A percentile compares a stretch with the other conserved stretches of the same genome.
Evolutionary conservation across 2,113 vertebrate species (phyloP).

Genomic region (Catharus fuscescens): DNA sequence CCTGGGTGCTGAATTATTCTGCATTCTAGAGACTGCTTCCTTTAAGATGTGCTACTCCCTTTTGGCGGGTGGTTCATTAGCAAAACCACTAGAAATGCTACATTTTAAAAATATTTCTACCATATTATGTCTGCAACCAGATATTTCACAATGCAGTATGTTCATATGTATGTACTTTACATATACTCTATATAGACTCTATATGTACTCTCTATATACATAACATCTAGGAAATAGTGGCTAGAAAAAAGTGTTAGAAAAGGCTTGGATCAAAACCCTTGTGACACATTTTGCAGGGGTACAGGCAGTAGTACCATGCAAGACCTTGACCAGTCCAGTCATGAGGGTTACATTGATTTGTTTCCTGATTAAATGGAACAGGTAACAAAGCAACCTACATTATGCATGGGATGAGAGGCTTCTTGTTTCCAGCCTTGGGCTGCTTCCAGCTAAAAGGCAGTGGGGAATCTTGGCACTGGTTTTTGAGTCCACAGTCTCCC

Average conservation of each 20-base stretch:
- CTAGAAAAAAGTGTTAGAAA: background rate
- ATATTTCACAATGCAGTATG: background rate
- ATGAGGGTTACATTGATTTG: background rate
- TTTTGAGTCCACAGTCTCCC: background rate
- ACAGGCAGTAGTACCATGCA: background rate
- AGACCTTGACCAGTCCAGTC: background rate
- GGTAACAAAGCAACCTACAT: background rate
- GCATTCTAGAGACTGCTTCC: slow-evolving; percentile 5
- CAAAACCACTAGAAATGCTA: background rate
- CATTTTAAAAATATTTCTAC: background rate
- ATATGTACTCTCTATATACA: background rate
- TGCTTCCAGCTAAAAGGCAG: background rate
- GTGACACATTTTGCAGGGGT: background rate
- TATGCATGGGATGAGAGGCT: background rate
- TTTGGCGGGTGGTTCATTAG: slow-evolving; percentile 22
- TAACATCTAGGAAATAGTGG: background rate
- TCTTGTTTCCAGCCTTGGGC: background rate
- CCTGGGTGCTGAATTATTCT: slow-evolving; percentile 35
- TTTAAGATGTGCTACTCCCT: background rate
- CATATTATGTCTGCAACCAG: background rate
- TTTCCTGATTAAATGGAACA: background rate
- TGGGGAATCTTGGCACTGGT: background rate
- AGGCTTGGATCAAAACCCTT: background rate
- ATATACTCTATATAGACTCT: too few relatives aligned
- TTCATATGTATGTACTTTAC: background rate